Evolutionary conservation across 2,113 vertebrate species (phyloP).

Genomic region (Menidia beryllina): DNA sequence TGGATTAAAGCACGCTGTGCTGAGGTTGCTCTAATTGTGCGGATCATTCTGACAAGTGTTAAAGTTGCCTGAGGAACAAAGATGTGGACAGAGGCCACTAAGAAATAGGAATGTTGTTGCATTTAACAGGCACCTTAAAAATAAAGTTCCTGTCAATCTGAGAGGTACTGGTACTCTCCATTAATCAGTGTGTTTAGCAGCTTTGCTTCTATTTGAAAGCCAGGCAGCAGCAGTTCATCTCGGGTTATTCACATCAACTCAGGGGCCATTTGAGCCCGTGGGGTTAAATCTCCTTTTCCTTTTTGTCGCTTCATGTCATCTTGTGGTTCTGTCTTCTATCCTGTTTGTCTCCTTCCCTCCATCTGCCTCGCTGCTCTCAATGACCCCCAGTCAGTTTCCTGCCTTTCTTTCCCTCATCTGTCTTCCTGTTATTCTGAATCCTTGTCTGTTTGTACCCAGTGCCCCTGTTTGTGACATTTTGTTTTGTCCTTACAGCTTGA

Average conservation of each 20-base stretch:
- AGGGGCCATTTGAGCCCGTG: slow-evolving; percentile 31
- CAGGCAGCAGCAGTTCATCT: slow-evolving; percentile 11
- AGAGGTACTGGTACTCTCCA: too few relatives aligned
- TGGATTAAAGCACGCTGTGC: not conserved
- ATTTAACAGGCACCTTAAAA: too few relatives aligned
- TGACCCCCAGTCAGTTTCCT: slow-evolving; percentile 74
- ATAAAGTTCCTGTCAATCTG: too few relatives aligned
- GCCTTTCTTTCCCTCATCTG: slow-evolving; percentile 74
- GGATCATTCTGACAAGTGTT: not conserved
- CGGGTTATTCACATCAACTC: not conserved
- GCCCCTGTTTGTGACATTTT: slow-evolving; percentile 24
- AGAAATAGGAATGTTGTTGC: too few relatives aligned
- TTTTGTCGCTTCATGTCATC: slow-evolving; percentile 51
- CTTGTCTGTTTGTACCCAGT: slow-evolving; percentile 47
- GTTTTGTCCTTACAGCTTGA: slow-evolving; percentile 10
- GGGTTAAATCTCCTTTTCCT: slow-evolving; percentile 29
- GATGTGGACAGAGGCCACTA: too few relatives aligned
- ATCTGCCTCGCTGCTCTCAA: slow-evolving; percentile 58
- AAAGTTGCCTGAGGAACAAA: not conserved
- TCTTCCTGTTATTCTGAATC: slow-evolving; percentile 76
- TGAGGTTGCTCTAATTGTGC: not conserved
- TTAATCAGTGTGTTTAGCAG: too few relatives aligned
- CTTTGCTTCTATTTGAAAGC: not conserved
- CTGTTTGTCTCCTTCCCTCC: slow-evolving; percentile 73
- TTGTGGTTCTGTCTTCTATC: slow-evolving; percentile 52